Evolutionary conservation across 2,113 vertebrate genomes (phyloP), one percentile per base, ranked within the genome.

Genomic region (Sebastes fasciatus): DNA sequence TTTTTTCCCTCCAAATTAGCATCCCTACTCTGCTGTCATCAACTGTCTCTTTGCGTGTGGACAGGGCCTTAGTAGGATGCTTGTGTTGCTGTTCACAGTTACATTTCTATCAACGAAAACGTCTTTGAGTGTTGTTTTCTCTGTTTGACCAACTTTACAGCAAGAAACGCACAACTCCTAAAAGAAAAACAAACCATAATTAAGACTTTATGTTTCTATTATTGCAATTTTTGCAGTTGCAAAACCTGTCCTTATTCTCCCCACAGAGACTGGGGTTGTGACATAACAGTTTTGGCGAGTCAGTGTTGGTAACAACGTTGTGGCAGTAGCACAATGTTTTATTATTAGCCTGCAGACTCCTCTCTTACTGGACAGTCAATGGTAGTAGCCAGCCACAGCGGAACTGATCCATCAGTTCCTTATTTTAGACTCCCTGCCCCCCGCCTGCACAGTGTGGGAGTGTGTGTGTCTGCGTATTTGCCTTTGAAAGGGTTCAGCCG

Each of bases 361-460:
- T 87, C 58, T 81, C 64, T 77, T 23, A 72, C 74, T 81, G 90
- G 89, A 85, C 83, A 79, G 77, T 92, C 82, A 84, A 76, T 85
- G 74, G 82, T 83, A 74, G 85, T 79, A 82, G 80, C 72, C 73
- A 51, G 76, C 69, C 51, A 11, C 74, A 89, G 89, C 51, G 46
- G 85, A 91, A 79, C 84, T 79, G 68, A 90, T 89, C 89, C 85
- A 89, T 91, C 84, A 84, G 76, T 87, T 81, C 76, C 90, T 85
- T 92, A 85, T 91, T 94, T 92, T 94, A 93, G 90, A 55, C 65
- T 67, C 72, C 62, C 71, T 7, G 3, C 60, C 71, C 23, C 68
- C 57, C n/a, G 9, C 16, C 54, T 34, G 51, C 80, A 74, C 21
- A 58, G 58, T 69, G 57, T 68, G 45, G 42, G 34, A 65, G 61